These are phyloP conservation scores for Leptobrachium ailaonicum DNA, from an alignment of 2,113 vertebrate species.

Conservation along the genomic window DNA sequence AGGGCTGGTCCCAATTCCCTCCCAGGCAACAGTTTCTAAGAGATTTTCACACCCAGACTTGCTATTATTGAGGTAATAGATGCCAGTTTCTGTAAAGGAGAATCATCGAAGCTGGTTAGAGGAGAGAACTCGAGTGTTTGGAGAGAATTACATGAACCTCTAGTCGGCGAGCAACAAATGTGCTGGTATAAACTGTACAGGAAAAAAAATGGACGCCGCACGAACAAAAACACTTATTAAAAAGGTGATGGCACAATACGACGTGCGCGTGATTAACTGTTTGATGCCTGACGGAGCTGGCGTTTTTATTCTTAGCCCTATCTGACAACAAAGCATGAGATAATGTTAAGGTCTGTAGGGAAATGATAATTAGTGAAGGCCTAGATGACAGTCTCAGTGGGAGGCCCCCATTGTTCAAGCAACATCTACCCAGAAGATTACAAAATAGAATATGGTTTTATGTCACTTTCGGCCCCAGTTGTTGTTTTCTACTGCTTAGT, in stretches of 20 bases:
- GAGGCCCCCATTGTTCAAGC: not conserved
- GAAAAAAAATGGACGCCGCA: not conserved
- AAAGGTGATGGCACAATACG: too few species aligned
- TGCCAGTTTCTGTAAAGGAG: constrained; percentile 13
- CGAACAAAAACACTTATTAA: not conserved
- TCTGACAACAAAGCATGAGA: not conserved
- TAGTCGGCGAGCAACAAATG: not conserved
- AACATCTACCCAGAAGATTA: too few species aligned
- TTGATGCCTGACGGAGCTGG: too few species aligned
- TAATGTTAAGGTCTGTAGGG: not conserved
- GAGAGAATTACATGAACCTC: constrained; percentile 7
- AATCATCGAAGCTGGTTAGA: constrained; percentile 10
- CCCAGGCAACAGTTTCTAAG: constrained; percentile 55
- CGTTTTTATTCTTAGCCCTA: not conserved
- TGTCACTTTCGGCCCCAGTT: too few species aligned
- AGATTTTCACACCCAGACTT: constrained; percentile 52
- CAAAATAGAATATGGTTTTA: too few species aligned
- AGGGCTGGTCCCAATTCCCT: constrained; percentile 53
- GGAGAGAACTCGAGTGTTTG: not conserved
- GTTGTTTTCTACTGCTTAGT: too few species aligned
- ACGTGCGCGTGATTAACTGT: not conserved
- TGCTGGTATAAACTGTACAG: not conserved
- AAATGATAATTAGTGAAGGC: constrained; percentile 3
- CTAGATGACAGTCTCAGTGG: not conserved
- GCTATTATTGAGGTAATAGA: constrained; percentile 45